Evolutionary conservation across 2,888 invertebrate species (phyloP).

Genomic region (Ypsolopha scabrella): DNA sequence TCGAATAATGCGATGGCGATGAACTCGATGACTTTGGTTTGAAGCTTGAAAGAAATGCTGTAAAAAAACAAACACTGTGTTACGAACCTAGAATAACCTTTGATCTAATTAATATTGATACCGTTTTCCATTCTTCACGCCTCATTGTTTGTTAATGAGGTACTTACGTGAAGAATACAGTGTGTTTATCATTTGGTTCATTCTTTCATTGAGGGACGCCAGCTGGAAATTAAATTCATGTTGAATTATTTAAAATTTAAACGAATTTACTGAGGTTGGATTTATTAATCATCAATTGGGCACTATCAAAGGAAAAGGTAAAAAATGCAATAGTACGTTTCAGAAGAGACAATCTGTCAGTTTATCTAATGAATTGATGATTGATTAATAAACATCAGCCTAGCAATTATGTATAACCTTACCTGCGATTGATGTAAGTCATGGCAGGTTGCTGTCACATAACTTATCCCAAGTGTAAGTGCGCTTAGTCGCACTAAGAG

Average conservation of each 20-base stretch:
- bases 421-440: constrained; percentile 46
- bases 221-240: constrained; percentile 24
- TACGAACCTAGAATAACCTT: not conserved
- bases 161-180: constrained; percentile 56
- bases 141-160: constrained; percentile 1
- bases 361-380: too few relatives aligned
- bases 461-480: constrained; percentile 26
- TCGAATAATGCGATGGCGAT: constrained; percentile 8
- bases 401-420: constrained; percentile 11
- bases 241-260: too few relatives aligned
- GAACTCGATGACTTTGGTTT: constrained; percentile 4
- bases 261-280: too few relatives aligned
- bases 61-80: constrained; percentile 8
- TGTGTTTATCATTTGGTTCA: constrained; percentile 54
- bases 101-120: not conserved
- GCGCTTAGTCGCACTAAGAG: constrained; percentile 27
- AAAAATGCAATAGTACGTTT: too few relatives aligned
- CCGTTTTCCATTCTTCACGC: too few relatives aligned
- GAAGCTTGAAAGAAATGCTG: constrained; percentile 15
- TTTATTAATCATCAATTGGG: too few relatives aligned
- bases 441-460: constrained; percentile 30
- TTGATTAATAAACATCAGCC: not conserved
- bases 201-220: constrained; percentile 45
- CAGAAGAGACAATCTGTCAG: too few relatives aligned
- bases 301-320: too few relatives aligned